phyloP scores from a whole-genome alignment of 2,888 invertebrate genomes.

The Drosophila kokeensis region DNA sequence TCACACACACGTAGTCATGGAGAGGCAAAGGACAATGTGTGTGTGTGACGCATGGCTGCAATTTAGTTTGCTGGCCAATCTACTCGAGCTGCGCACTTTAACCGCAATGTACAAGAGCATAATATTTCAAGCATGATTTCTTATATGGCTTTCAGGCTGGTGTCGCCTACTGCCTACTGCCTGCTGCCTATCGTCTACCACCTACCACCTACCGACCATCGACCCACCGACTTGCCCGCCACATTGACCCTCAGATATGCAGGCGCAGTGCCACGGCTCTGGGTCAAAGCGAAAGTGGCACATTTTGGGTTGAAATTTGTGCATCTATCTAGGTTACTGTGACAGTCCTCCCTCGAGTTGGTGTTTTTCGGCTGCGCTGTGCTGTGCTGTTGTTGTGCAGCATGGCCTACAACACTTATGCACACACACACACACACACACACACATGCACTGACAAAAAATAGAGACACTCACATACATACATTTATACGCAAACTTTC shows the following conservation, averaged over 20 bases:
- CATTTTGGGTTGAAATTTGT: conserved; percentile 77
- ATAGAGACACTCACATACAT: conserved; percentile 25
- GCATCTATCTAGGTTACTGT: conserved; percentile 78
- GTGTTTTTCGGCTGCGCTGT: conserved; percentile 22
- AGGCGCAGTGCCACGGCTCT: conserved; percentile 65
- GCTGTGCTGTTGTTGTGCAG: conserved; percentile 40
- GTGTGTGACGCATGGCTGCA: conserved; percentile 73
- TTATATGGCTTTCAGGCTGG: conserved; percentile 61
- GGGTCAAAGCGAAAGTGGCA: conserved; percentile 82
- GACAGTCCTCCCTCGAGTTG: conserved; percentile 71
- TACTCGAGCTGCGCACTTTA: conserved; percentile 70
- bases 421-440: conserved; percentile 33
- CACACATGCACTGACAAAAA: neutral
- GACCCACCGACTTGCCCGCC: conserved; percentile 26
- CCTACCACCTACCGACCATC: neutral
- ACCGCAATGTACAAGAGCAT: conserved; percentile 75
- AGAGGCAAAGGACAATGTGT: conserved; percentile 27
- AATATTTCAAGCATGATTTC: conserved; percentile 82
- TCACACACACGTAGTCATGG: conserved; percentile 12
- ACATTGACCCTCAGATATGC: conserved; percentile 75
- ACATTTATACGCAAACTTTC: conserved; percentile 25
- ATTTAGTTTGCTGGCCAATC: conserved; percentile 62
- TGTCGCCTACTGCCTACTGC: neutral
- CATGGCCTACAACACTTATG: conserved; percentile 66
- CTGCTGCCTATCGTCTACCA: neutral